Conservation (phyloP, 2,888 invertebrate species). For the Thumatha senex region DNA sequence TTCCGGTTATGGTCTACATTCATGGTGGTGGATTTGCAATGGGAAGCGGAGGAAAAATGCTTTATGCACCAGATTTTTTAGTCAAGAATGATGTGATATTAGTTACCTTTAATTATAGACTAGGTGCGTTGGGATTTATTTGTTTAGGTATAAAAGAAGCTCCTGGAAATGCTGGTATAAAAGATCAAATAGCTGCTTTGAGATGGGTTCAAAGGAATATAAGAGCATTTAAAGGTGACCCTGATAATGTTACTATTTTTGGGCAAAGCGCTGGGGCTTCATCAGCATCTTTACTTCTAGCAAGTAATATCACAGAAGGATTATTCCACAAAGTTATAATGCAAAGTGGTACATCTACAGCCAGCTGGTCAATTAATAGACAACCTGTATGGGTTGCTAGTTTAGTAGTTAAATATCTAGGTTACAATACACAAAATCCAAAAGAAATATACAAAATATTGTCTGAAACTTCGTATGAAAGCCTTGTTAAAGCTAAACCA, state of each 20-base stretch:
- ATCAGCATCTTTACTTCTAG: conserved; percentile 57
- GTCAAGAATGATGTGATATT: conserved; percentile 65
- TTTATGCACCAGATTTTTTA: conserved; percentile 68
- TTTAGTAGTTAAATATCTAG: conserved; percentile 61
- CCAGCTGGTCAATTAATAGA: conserved; percentile 69
- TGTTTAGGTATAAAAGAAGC: conserved; percentile 71
- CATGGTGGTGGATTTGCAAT: conserved; percentile 72
- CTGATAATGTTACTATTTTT: conserved; percentile 71
- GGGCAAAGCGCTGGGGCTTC: conserved; percentile 74
- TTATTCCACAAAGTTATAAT: conserved; percentile 67
- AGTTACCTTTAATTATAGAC: conserved; percentile 73
- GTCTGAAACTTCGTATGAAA: conserved; percentile 47
- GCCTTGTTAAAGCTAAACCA: conserved; percentile 50
- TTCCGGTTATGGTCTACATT: conserved; percentile 73
- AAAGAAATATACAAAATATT: conserved; percentile 64
- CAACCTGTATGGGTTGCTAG: conserved; percentile 64
- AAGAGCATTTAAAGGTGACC: conserved; percentile 71
- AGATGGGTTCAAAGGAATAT: conserved; percentile 74
- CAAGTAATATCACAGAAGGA: conserved; percentile 58
- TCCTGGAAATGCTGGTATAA: conserved; percentile 72
- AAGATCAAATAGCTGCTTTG: conserved; percentile 74
- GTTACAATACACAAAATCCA: conserved; percentile 58
- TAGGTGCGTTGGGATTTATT: conserved; percentile 67
- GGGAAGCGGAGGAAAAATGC: conserved; percentile 66
- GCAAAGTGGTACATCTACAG: conserved; percentile 66